These are phyloP conservation scores for Hemistola chrysoprasaria DNA, from an alignment of 2,888 invertebrate species.

Conservation along the genomic window DNA sequence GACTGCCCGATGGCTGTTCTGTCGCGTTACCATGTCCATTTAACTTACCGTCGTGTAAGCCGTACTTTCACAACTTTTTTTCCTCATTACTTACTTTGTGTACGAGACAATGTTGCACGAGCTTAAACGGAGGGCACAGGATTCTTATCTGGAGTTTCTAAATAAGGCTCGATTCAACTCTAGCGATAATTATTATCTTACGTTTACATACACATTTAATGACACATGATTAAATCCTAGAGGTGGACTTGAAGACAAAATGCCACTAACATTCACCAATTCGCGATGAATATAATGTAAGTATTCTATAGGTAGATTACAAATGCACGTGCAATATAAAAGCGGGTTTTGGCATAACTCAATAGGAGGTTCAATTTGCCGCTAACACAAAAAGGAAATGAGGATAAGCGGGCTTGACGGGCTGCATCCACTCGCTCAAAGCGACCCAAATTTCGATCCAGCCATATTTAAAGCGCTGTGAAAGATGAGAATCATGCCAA, in stretches of 20 bases:
- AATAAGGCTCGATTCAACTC: too few species aligned
- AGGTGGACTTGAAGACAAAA: too few species aligned
- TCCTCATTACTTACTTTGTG: constrained; percentile 3
- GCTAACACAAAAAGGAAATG: constrained; percentile 44
- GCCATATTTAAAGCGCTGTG: constrained; percentile 39
- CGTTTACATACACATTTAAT: too few species aligned
- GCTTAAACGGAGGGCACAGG: background rate
- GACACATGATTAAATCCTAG: too few species aligned
- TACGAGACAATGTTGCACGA: background rate
- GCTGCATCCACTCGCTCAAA: constrained; percentile 43
- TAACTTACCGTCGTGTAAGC: constrained; percentile 24
- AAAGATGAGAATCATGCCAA: constrained; percentile 61
- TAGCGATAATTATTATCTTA: too few species aligned
- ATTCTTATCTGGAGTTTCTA: too few species aligned
- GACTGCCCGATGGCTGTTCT: constrained; percentile 44
- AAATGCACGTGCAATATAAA: constrained; percentile 22
- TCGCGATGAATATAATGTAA: constrained; percentile 17
- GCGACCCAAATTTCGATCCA: constrained; percentile 54
- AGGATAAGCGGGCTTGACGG: constrained; percentile 40
- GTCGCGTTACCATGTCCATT: constrained; percentile 35
- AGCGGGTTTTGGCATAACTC: constrained; percentile 29
- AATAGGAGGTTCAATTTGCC: constrained; percentile 28
- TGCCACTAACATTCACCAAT: too few species aligned
- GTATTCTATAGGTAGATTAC: background rate
- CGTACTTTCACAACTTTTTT: constrained; percentile 20